Evolutionary conservation across 2,113 vertebrate species (phyloP).

Genomic region (Myrmophylax atrothorax): DNA sequence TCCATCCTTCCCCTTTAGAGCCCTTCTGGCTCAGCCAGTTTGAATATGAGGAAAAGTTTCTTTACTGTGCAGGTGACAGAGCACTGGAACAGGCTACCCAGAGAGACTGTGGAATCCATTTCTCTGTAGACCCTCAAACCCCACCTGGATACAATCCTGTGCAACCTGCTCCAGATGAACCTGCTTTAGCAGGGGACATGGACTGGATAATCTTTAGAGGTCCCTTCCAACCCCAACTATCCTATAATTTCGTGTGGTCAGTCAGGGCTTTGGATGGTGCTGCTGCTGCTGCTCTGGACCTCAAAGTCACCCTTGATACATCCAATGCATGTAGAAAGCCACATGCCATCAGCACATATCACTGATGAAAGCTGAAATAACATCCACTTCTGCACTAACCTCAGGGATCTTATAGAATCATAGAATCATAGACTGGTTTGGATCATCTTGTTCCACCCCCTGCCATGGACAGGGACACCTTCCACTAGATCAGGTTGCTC

Average conservation of each 20-base stretch:
- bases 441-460: neutral
- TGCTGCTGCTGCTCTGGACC: neutral
- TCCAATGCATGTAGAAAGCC: neutral
- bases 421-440: neutral
- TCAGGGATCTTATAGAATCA: neutral
- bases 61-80: neutral
- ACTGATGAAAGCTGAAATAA: neutral
- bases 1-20: rapidly evolving
- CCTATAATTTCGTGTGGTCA: neutral
- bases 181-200: neutral
- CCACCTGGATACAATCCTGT: neutral
- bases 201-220: neutral
- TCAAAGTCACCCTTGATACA: rapidly evolving
- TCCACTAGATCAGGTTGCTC: neutral
- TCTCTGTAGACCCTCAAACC: neutral
- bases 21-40: neutral
- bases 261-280: neutral
- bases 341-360: rapidly evolving
- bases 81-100: neutral
- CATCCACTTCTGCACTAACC: neutral
- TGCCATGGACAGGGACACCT: neutral
- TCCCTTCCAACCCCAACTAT: neutral
- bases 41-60: neutral
- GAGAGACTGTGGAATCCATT: neutral
- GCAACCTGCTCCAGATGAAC: neutral